Percentiles rank a stretch among this genome's conserved stretches.
Conservation (phyloP, 37 sponge, comb jelly and placozoan species). For the Theonella swinhoei region DNA sequence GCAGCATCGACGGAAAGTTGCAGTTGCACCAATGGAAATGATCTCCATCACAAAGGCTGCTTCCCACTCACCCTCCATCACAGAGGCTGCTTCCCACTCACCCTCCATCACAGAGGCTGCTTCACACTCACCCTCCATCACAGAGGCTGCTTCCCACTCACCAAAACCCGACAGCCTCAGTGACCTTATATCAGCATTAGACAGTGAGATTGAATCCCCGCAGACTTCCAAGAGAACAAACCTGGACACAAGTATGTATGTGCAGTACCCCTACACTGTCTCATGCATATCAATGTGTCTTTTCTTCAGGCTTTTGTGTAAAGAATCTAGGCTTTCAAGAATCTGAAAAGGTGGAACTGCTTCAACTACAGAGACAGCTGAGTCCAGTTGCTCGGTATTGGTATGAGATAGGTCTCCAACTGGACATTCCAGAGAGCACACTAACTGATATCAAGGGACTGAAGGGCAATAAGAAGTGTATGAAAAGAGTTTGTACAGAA, state of each 20-base stretch:
- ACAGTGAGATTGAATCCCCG: not conserved
- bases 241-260: not conserved
- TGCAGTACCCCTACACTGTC: no score
- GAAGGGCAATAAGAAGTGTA: not conserved
- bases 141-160: not conserved
- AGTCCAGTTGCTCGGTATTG: not conserved
- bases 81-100: not conserved
- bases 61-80: not conserved
- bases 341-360: not conserved
- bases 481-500: not conserved
- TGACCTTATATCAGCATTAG: no score
- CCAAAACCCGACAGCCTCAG: no score
- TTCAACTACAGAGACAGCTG: not conserved
- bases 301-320: not conserved
- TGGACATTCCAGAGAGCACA: not conserved
- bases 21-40: no score
- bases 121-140: not conserved
- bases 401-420: not conserved
- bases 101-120: not conserved
- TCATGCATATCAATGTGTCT: no score
- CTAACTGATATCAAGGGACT: no score
- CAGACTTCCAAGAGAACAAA: not conserved
- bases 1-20: not conserved
- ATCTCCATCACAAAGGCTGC: not conserved
- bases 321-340: not conserved